Evolutionary conservation across 2,113 vertebrate genomes (phyloP), one percentile per base, ranked within the genome.

Genomic region (Bubalus kerabau): DNA sequence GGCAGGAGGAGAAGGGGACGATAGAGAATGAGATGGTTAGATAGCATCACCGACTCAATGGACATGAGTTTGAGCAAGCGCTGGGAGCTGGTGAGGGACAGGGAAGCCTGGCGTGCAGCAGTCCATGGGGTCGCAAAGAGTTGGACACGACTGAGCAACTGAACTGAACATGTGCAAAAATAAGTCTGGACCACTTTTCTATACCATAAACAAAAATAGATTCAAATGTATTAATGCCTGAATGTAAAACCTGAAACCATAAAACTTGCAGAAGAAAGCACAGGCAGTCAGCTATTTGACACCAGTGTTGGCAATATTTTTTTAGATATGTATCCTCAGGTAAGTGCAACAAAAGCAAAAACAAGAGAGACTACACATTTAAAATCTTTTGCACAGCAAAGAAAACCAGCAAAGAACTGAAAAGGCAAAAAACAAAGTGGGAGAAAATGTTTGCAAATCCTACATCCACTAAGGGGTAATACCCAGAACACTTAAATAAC

Each of bases 1-100:
- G 3, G 10, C 2, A 0, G n/a, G n/a, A 71, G n/a, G n/a, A 71
- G n/a, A 40, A 71, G n/a, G 19, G n/a, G 36, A 71, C 1, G 3
- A 40, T 10, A 40, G 67, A 23, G n/a, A 4, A 71, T 40, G 67
- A 71, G n/a, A 71, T 3, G 10, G n/a, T 40, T 40, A n/a, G 19
- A 74, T 74, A n/a, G n/a, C 10, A 6, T 74, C 67, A 74, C n/a
- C n/a, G 0, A 74, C 19, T 74, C 67, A 40, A 71, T 23, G n/a
- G n/a, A 71, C 67, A 12, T 40, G 19, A 71, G 67, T 40, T 40
- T 71, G 21, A 71, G n/a, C 1, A 1, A 71, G 19, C 19, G 40
- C 67, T 71, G 10, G n/a, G 67, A 40, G n/a, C 23, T 23, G 10
- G n/a, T 40, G n/a, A 74, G 23, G n/a, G n/a, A 74, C 10, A 74